phyloP scores from a whole-genome alignment of 1,140 invertebrate genomes.

The Phymastichus coffea region DNA sequence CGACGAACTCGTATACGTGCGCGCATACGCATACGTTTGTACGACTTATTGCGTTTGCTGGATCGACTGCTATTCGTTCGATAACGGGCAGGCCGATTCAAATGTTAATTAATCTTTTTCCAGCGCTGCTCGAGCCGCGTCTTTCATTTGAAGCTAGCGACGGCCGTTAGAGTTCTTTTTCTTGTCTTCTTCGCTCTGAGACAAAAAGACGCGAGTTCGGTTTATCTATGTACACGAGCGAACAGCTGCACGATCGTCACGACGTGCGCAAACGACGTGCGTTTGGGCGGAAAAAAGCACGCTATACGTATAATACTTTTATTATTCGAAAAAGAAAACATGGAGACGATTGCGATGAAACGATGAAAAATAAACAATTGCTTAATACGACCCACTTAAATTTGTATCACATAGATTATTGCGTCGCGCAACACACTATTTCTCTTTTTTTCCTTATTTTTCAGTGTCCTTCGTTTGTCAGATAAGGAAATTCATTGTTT shows the following conservation, averaged over 20 bases:
- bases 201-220: no score
- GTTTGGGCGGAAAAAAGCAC: constrained; percentile 6
- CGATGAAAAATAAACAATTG: constrained; percentile 14
- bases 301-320: no score
- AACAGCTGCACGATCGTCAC: constrained; percentile 2
- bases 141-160: no score
- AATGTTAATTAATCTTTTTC: no score
- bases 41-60: no score
- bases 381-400: neutral
- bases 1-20: neutral
- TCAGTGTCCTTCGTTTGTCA: neutral
- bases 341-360: neutral
- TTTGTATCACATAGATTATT: neutral
- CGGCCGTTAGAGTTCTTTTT: no score
- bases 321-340: neutral
- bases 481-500: neutral
- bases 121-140: no score
- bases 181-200: no score
- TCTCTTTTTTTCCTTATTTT: neutral
- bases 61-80: no score
- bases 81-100: no score
- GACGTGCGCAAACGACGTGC: neutral
- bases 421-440: no score
- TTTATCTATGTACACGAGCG: neutral
- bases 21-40: no score